Percentiles rank a stretch among this genome's conserved stretches.
phyloP scores from a whole-genome alignment of 2,888 invertebrate species.

The Erebia epiphron region DNA sequence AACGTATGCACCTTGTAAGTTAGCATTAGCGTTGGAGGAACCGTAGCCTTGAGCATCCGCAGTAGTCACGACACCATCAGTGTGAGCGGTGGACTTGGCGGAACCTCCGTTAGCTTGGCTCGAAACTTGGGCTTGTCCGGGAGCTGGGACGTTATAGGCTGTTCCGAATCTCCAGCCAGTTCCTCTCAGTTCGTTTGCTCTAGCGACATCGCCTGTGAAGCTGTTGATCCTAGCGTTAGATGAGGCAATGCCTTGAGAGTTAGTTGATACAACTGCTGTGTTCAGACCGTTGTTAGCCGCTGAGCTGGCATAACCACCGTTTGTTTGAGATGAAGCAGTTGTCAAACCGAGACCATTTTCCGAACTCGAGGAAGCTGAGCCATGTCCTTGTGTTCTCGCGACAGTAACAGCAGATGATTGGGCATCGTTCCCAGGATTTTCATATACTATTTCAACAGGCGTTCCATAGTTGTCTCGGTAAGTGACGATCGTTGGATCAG shows the following conservation, averaged over 20 bases:
- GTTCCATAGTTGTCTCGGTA: constrained; percentile 66
- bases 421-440: constrained; percentile 50
- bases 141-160: constrained; percentile 54
- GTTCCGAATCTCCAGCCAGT: constrained; percentile 71
- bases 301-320: constrained; percentile 53
- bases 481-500: constrained; percentile 62
- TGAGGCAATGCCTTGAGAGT: constrained; percentile 54
- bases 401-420: constrained; percentile 43
- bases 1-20: constrained; percentile 53
- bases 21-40: constrained; percentile 53
- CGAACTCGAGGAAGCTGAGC: constrained; percentile 57
- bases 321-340: constrained; percentile 48
- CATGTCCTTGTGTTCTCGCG: background rate
- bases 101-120: constrained; percentile 47
- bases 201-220: constrained; percentile 51
- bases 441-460: constrained; percentile 52
- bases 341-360: constrained; percentile 49
- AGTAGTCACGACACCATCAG: constrained; percentile 48
- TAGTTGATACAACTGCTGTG: constrained; percentile 52
- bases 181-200: constrained; percentile 50
- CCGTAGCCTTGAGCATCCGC: constrained; percentile 55
- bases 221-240: constrained; percentile 60
- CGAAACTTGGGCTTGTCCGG: constrained; percentile 46
- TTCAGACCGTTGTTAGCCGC: constrained; percentile 49
- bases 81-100: constrained; percentile 49